Conservation (phyloP, 2,888 invertebrate genomes). For the Cephalotes varians region DNA sequence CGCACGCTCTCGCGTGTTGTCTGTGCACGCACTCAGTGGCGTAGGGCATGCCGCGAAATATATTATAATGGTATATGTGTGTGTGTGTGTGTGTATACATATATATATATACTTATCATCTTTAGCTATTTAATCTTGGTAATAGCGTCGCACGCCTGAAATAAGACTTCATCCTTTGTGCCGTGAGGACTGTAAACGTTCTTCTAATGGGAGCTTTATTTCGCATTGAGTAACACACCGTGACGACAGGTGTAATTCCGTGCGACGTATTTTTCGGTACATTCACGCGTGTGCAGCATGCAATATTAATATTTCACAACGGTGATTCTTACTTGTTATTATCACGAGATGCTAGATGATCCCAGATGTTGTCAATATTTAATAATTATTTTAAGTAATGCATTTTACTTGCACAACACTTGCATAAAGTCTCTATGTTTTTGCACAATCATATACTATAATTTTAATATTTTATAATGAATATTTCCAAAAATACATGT, state of each 20-base stretch:
- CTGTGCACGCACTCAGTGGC: conserved; percentile 69
- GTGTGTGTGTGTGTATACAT: neutral
- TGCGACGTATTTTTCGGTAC: conserved; percentile 16
- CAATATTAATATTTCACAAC: conserved; percentile 2
- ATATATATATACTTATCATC: conserved; percentile 8
- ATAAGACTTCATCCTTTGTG: conserved; percentile 50
- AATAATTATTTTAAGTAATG: conserved; percentile 16
- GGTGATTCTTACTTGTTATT: neutral
- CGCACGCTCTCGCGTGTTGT: conserved; percentile 60
- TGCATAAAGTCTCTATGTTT: neutral
- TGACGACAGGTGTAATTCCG: conserved; percentile 11
- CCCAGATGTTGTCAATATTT: neutral
- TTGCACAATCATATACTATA: neutral
- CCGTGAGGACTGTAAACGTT: conserved; percentile 34
- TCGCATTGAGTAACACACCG: conserved; percentile 38
- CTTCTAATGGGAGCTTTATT: conserved; percentile 46
- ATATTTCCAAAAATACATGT: neutral
- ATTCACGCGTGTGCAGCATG: neutral
- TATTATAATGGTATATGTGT: neutral
- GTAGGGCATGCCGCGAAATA: conserved; percentile 61
- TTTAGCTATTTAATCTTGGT: conserved; percentile 50
- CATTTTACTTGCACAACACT: neutral
- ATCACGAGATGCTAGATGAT: neutral
- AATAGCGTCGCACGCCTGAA: conserved; percentile 43
- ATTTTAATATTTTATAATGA: neutral